These are phyloP conservation scores for Vicugna pacos DNA, from an alignment of 2,113 vertebrate species.

Conservation along the genomic window DNA sequence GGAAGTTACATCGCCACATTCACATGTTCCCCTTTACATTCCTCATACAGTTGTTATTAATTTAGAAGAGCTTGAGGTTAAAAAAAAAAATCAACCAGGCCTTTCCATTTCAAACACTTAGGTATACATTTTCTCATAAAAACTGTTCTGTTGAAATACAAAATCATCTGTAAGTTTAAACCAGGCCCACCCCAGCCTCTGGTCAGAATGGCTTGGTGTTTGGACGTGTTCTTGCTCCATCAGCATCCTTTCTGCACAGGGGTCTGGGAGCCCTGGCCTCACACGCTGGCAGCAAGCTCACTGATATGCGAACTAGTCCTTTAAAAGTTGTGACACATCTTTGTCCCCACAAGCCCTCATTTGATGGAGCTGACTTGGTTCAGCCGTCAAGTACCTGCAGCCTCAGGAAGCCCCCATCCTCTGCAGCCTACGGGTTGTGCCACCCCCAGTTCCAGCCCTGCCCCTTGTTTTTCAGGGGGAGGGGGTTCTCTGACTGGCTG, in stretches of 20 bases:
- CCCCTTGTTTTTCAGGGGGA: background rate
- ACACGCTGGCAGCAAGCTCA: background rate
- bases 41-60: conserved; percentile 72
- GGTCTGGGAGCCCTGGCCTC: background rate
- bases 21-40: background rate
- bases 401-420: background rate
- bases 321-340: background rate
- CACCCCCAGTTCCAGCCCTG: background rate
- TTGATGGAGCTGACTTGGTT: background rate
- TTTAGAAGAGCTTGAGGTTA: conserved; percentile 74
- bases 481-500: background rate
- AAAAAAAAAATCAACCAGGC: conserved; percentile 60
- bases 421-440: background rate
- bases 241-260: background rate
- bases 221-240: background rate
- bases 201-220: conserved; percentile 3
- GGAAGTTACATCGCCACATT: conserved; percentile 24
- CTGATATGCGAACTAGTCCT: background rate
- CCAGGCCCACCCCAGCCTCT: background rate
- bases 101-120: conserved; percentile 71
- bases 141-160: conserved; percentile 54
- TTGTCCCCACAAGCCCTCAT: conserved; percentile 36
- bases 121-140: conserved; percentile 70
- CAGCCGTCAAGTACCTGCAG: background rate
- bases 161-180: conserved; percentile 51